Conservation (phyloP, 1,140 invertebrate species). For the Bombus huntii region DNA sequence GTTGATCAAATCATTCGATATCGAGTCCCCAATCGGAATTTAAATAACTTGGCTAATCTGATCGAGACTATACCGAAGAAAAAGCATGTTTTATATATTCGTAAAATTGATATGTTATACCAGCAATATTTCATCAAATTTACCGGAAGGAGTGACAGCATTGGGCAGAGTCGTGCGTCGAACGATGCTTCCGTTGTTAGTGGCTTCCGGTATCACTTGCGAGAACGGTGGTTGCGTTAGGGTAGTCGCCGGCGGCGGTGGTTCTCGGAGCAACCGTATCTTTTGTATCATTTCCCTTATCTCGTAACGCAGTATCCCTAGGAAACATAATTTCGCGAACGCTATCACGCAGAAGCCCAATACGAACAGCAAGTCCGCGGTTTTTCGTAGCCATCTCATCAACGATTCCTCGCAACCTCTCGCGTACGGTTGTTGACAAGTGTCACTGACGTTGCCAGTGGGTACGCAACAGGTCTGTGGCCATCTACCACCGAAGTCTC, state of each 20-base stretch:
- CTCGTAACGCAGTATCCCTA: constrained; percentile 93
- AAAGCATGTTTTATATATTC: not conserved
- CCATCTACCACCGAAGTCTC: constrained; percentile 83
- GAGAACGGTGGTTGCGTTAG: constrained; percentile 76
- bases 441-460: constrained; percentile 71
- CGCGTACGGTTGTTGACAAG: constrained; percentile 75
- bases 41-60: too few species aligned
- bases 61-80: too few species aligned
- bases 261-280: constrained; percentile 86
- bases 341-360: constrained; percentile 94
- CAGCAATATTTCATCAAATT: not conserved
- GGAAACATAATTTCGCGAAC: constrained; percentile 94
- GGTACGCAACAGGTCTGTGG: constrained; percentile 83
- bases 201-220: constrained; percentile 74
- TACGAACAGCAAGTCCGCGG: constrained; percentile 91
- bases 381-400: constrained; percentile 88
- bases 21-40: too few species aligned
- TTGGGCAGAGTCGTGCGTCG: constrained; percentile 75
- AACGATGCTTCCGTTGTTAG: constrained; percentile 74
- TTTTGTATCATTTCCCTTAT: constrained; percentile 96
- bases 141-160: constrained; percentile 72
- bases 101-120: not conserved
- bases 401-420: constrained; percentile 88
- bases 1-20: too few species aligned
- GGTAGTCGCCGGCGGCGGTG: constrained; percentile 73